A percentile compares a stretch with the other conserved stretches of the same genome.
Evolutionary conservation across 2,113 vertebrate genomes (phyloP).

Genomic region (Sporophila hypoxantha): DNA sequence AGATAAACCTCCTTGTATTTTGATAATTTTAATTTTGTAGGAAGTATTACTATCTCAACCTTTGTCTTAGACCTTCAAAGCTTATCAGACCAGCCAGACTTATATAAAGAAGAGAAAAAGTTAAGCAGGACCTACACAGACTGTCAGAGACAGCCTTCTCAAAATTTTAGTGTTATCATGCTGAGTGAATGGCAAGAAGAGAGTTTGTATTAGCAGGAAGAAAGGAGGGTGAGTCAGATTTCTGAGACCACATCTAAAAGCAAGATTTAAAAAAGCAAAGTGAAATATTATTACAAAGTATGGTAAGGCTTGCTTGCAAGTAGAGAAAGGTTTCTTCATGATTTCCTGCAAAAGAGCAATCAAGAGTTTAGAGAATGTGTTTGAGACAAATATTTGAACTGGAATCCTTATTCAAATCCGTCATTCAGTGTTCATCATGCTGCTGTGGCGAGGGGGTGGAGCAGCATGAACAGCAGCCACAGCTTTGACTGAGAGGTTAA

Average conservation of each 20-base stretch:
- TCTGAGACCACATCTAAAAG: background rate
- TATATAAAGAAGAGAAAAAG: background rate
- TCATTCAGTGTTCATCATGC: background rate
- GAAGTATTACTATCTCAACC: background rate
- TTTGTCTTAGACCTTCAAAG: background rate
- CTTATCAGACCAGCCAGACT: background rate
- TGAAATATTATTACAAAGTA: background rate
- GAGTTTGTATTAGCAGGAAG: background rate
- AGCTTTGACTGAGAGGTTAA: slow-evolving; percentile 3
- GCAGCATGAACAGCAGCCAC: background rate
- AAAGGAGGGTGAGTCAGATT: background rate
- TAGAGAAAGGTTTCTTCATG: background rate
- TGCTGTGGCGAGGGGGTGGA: background rate
- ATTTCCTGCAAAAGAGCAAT: background rate
- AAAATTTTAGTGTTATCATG: background rate
- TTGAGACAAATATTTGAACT: background rate
- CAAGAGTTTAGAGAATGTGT: background rate
- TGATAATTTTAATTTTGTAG: background rate
- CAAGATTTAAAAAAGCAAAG: background rate
- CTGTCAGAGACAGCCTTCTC: background rate
- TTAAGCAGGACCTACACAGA: background rate
- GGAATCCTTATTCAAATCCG: background rate
- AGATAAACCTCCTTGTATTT: background rate
- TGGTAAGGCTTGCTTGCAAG: background rate
- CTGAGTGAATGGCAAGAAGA: background rate